A percentile compares a stretch with the other conserved stretches of the same genome.
phyloP scores from a whole-genome alignment of 2,888 invertebrate genomes.

The Shargacucullia verbasci region DNA sequence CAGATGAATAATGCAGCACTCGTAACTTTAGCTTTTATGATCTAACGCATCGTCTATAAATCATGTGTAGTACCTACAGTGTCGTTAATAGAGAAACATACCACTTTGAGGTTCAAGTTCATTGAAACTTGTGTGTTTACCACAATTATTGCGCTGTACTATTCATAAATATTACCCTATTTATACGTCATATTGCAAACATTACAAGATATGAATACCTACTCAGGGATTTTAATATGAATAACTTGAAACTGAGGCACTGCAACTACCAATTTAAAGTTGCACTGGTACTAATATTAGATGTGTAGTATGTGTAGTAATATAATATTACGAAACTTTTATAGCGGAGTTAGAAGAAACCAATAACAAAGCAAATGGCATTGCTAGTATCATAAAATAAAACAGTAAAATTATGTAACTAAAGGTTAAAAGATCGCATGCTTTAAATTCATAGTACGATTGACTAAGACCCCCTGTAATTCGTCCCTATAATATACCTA shows the following conservation, averaged over 20 bases:
- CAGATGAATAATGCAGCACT: slow-evolving; percentile 75
- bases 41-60: slow-evolving; percentile 66
- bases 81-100: slow-evolving; percentile 56
- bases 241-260: slow-evolving; percentile 9
- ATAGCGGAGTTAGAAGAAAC: slow-evolving; percentile 12
- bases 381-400: slow-evolving; percentile 18
- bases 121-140: slow-evolving; percentile 38
- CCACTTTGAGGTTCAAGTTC: slow-evolving; percentile 58
- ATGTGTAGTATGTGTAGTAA: neutral
- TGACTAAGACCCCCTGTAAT: slow-evolving; percentile 22
- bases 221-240: too few species aligned
- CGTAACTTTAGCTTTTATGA: slow-evolving; percentile 71
- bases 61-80: slow-evolving; percentile 59
- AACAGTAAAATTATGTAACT: slow-evolving; percentile 27
- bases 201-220: neutral
- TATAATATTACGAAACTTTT: slow-evolving; percentile 4
- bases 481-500: neutral
- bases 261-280: slow-evolving; percentile 17
- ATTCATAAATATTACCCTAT: slow-evolving; percentile 7
- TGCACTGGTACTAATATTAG: slow-evolving; percentile 14
- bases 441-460: slow-evolving; percentile 9
- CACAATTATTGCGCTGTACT: slow-evolving; percentile 1
- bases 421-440: slow-evolving; percentile 13
- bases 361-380: slow-evolving; percentile 23
- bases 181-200: neutral